Base-by-base conservation (phyloP, 37 sponge, comb jelly and placozoan species). In the Amphimedon queenslandica region DNA sequence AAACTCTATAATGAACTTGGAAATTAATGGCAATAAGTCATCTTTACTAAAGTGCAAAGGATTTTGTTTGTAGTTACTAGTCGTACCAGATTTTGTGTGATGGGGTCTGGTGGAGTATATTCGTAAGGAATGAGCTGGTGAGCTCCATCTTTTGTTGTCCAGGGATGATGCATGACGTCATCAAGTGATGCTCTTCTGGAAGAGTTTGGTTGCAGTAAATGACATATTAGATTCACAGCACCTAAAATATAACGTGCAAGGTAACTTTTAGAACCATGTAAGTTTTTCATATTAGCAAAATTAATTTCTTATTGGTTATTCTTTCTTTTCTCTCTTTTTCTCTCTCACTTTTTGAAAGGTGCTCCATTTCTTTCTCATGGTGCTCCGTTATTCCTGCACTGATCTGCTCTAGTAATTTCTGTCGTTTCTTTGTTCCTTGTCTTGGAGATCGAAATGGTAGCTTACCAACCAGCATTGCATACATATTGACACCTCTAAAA, bases 401-500 rank as follows among this genome's bases (percentile, higher is more conserved):
- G 18, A 97, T 97, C 87, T 93, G 94, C 32, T 97, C 92, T 13
- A 97, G 67, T 10, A 97, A 84, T 53, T 85, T 87, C 72, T 93
- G 92, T 65, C 98, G 61, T 33, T 82, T 77, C 64, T 90, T 97
- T 13, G 86, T 67, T 0, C 94, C 92, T 33, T 97, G 92, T 18
- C 92, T 71, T 38, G 98, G 94, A 0, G 89, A 90, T 35, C 94
- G 76, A 76, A 97, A 97, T 24, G 98, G 98, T 10, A 97, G 92
- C 55, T 84, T 93, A 0, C 98, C 98, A 2, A 90, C 84, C 51
- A 97, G 33, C 98, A 97, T 97, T 32, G 94, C 98, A 80, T 88
- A 97, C 91, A 97, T 90, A 77, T 97, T 97, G 58, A 97, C 98
- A 33, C 98, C 98, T 18, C 96, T 95, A 74, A 42, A 35, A 53